Evolutionary conservation across 1,140 invertebrate species (phyloP).

Genomic region (Nasonia giraulti): DNA sequence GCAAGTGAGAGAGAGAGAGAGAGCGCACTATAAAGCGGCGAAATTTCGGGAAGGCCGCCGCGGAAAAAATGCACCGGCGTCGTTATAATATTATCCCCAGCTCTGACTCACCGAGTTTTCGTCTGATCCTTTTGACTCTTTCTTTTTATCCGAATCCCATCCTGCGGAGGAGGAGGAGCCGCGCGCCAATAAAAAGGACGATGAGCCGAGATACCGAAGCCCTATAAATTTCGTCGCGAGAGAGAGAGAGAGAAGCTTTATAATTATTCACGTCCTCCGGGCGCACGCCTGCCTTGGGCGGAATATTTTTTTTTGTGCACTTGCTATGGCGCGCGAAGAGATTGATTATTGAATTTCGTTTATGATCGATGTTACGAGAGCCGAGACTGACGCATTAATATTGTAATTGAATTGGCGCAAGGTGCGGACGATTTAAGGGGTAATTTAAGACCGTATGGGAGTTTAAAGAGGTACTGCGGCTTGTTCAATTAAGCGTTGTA

Average conservation of each 20-base stretch:
- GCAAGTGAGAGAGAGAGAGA: neutral
- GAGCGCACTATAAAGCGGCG: slow-evolving; percentile 5
- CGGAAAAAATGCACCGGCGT: neutral
- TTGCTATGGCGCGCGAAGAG: neutral
- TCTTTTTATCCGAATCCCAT: neutral
- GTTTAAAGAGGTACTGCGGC: neutral
- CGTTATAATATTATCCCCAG: neutral
- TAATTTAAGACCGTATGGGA: neutral
- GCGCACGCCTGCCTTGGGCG: neutral
- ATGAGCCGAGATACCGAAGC: slow-evolving; percentile 3
- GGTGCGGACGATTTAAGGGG: too few species aligned
- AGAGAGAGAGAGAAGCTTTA: neutral
- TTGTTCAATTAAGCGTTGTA: too few species aligned
- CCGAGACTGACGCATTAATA: neutral
- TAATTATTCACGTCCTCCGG: neutral
- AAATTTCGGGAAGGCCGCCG: neutral
- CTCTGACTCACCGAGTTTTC: neutral
- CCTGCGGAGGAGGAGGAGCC: neutral
- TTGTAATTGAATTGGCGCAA: neutral
- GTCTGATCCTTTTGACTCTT: neutral
- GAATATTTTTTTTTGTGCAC: neutral
- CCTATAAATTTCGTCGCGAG: slow-evolving; percentile 22
- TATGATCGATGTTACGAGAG: neutral
- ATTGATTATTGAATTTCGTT: neutral
- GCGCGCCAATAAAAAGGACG: slow-evolving; percentile 16